phyloP scores from a whole-genome alignment of 2,797 vertebrate genomes.

The Hyperoplus immaculatus region DNA sequence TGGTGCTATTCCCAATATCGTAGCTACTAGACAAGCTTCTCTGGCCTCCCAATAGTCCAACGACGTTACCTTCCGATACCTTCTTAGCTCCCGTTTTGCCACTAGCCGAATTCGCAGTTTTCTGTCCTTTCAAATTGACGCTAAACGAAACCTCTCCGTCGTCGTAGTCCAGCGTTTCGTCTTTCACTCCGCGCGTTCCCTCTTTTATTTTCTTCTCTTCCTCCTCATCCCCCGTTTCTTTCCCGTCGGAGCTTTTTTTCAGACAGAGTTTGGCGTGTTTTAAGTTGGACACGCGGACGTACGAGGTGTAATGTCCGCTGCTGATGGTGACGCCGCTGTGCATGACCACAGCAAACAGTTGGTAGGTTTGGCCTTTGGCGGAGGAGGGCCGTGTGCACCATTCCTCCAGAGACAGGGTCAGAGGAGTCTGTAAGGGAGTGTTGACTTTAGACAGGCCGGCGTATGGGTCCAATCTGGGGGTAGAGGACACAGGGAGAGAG shows the following conservation, averaged over 20 bases:
- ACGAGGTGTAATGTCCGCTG: slow-evolving; percentile 97
- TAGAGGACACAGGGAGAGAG: neutral
- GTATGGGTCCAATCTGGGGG: slow-evolving; percentile 91
- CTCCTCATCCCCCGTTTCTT: slow-evolving; percentile 45
- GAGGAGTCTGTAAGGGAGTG: slow-evolving; percentile 93
- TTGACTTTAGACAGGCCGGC: slow-evolving; percentile 97
- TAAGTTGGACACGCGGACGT: slow-evolving; percentile 91
- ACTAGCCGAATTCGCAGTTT: neutral
- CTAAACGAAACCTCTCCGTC: slow-evolving; percentile 90
- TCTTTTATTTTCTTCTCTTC: slow-evolving; percentile 68
- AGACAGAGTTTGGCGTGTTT: slow-evolving; percentile 75
- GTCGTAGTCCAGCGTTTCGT: slow-evolving; percentile 86
- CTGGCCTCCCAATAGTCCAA: slow-evolving; percentile 95
- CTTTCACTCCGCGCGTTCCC: slow-evolving; percentile 61
- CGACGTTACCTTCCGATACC: slow-evolving; percentile 82
- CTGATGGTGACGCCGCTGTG: slow-evolving; percentile 98
- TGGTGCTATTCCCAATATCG: slow-evolving; percentile 82
- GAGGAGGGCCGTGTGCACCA: slow-evolving; percentile 91
- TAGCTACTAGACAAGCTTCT: slow-evolving; percentile 88
- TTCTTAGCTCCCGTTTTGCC: slow-evolving; percentile 90
- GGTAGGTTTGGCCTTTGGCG: slow-evolving; percentile 85
- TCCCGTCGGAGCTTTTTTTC: slow-evolving; percentile 20
- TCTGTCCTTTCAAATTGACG: slow-evolving; percentile 73
- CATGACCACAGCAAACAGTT: slow-evolving; percentile 97
- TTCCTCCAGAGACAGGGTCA: slow-evolving; percentile 92